Base-by-base conservation (phyloP, 2,888 invertebrate species). In the Drosophila demipolita region DNA sequence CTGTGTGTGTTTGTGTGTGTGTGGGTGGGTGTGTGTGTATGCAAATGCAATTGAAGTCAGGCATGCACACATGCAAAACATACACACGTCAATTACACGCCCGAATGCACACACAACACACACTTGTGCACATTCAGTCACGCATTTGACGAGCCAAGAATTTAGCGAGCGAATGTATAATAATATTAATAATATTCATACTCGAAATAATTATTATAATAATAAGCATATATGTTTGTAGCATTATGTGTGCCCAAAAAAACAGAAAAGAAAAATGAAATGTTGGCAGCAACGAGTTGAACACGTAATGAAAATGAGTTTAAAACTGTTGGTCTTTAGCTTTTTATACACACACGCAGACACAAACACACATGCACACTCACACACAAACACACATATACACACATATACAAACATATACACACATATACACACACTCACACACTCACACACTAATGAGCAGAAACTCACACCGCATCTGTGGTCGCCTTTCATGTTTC, bases 91-190 rank as follows among this genome's bases (percentile, higher is more conserved):
- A 49, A 73, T 75, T 75, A 82, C 72, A 87, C 85, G 82, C 78
- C 68, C 65, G 62, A 70, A 59, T 76, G 80, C 85, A 85, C 82
- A 72, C 73, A 66, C 73, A 75, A 78, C 85, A 85, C 82, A 72
- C 72, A 66, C 73, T 61, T 73, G 35, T 59, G 50, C 50, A 57
- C 73, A 67, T 70, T 87, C 58, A 78, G 71, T 84, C 71, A 80
- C 82, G 82, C 85, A 78, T 70, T 71, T 48, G 52, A 57, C 66
- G 52, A 23, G 32, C 57, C 35, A 45, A 55, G 61, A 48, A 62
- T n/a, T 35, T 29, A 52, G 62, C 66, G 23, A 38, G 58, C 69
- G 67, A 66, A 60, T 62, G 58, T 63, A 72, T 76, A 64, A 75
- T 60, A 66, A 69, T 68, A 58, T 68, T 71, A 59, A 70, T 73